A percentile compares a stretch with the other conserved stretches of the same genome.
phyloP scores from a whole-genome alignment of 2,113 vertebrate species.

The Rallus limicola region DNA sequence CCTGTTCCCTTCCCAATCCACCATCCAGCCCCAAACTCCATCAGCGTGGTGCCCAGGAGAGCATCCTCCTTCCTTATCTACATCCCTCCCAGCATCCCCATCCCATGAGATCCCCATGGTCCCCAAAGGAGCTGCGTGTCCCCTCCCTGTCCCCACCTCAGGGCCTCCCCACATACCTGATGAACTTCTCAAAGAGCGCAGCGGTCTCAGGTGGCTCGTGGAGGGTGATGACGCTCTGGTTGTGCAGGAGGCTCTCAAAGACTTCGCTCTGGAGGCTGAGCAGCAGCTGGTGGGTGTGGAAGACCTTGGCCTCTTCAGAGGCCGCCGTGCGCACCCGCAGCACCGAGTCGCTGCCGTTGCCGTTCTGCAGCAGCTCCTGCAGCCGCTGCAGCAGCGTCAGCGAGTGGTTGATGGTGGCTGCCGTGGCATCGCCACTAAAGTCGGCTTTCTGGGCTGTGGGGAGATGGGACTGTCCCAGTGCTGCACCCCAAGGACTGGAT shows the following conservation, averaged over 20 bases:
- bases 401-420: conserved; percentile 86
- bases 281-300: conserved; percentile 87
- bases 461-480: neutral
- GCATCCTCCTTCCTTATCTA: neutral
- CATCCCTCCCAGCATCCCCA: neutral
- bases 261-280: conserved; percentile 88
- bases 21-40: too few relatives aligned
- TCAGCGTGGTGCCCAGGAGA: too few relatives aligned
- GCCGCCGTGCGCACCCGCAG: conserved; percentile 83
- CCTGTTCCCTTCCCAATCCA: accelerated
- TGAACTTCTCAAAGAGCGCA: conserved; percentile 87
- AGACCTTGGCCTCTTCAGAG: conserved; percentile 87
- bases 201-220: conserved; percentile 82
- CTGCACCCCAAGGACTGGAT: neutral
- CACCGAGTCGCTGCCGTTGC: conserved; percentile 86
- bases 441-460: conserved; percentile 79
- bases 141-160: neutral
- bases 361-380: conserved; percentile 84
- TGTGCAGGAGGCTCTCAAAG: conserved; percentile 82
- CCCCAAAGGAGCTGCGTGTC: neutral
- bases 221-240: conserved; percentile 79
- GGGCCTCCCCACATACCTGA: conserved; percentile 76
- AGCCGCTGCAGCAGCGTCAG: conserved; percentile 84
- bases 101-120: accelerated
- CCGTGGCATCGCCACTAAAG: conserved; percentile 46